Conservation (phyloP, 2,797 vertebrate species). For the Mus caroli region DNA sequence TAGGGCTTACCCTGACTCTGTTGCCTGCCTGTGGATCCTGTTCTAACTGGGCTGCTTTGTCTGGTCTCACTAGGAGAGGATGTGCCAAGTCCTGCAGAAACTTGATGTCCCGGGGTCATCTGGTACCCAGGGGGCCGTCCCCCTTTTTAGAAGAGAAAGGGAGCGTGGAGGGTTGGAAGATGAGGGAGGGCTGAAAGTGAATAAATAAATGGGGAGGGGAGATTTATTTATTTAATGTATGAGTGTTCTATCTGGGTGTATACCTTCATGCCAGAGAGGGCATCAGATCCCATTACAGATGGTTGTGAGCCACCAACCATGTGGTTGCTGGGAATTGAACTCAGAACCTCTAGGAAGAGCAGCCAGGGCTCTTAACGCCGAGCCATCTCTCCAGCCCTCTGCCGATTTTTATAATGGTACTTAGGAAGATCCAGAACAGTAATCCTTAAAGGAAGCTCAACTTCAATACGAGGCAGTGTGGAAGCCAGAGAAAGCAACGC, state of each 20-base stretch:
- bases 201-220: background rate
- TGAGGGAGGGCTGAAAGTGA: background rate
- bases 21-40: background rate
- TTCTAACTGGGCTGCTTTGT: background rate
- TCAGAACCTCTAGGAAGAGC: background rate
- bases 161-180: background rate
- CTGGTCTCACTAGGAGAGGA: background rate
- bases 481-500: background rate
- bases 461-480: background rate
- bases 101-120: background rate
- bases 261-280: background rate
- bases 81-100: background rate
- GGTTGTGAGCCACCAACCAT: background rate
- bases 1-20: background rate
- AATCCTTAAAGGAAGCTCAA: background rate
- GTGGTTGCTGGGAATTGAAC: background rate
- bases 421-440: background rate
- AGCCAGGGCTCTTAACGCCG: background rate
- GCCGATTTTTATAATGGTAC: background rate
- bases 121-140: background rate
- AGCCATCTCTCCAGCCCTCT: background rate
- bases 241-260: background rate
- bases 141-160: background rate
- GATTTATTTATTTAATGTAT: background rate
- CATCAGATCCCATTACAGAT: background rate